Evolutionary conservation across 1,140 invertebrate species (phyloP).

Genomic region (Caenorhabditis latens): DNA sequence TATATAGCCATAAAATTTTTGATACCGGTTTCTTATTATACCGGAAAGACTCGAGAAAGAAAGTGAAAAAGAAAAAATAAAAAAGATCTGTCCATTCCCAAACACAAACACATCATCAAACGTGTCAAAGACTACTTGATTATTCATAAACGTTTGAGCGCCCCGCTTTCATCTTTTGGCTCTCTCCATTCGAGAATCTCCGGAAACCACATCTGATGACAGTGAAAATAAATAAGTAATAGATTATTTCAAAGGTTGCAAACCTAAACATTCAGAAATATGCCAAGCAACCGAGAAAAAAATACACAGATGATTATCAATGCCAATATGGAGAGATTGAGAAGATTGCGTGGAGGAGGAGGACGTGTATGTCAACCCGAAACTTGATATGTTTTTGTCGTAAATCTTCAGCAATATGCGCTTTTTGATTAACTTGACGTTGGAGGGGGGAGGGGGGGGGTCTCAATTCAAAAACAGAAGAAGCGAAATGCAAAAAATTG

Average conservation of each 20-base stretch:
- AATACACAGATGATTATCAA: slow-evolving; percentile 26
- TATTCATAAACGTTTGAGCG: slow-evolving; percentile 51
- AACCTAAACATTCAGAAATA: not conserved
- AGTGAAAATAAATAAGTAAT: not conserved
- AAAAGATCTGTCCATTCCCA: not conserved
- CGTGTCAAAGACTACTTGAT: slow-evolving; percentile 39
- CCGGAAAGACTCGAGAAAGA: not conserved
- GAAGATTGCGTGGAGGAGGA: not conserved
- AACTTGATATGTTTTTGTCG: slow-evolving; percentile 46
- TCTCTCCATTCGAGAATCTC: too few species aligned
- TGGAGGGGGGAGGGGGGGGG: not conserved
- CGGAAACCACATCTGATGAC: too few species aligned
- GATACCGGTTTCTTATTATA: not conserved
- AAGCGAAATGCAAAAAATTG: not conserved
- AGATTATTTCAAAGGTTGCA: not conserved
- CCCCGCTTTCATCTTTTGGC: too few species aligned
- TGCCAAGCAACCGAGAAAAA: not conserved
- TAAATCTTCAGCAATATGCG: slow-evolving; percentile 44
- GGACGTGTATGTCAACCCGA: slow-evolving; percentile 20
- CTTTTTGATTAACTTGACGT: slow-evolving; percentile 42
- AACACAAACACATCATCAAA: not conserved
- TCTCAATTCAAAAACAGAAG: slow-evolving; percentile 7
- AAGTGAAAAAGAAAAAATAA: not conserved
- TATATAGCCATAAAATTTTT: not conserved
- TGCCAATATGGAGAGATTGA: slow-evolving; percentile 40